Percentiles rank a stretch among this genome's conserved stretches.
phyloP scores from a whole-genome alignment of 2,888 invertebrate genomes.

The Rhimphoctona megacephalus region DNA sequence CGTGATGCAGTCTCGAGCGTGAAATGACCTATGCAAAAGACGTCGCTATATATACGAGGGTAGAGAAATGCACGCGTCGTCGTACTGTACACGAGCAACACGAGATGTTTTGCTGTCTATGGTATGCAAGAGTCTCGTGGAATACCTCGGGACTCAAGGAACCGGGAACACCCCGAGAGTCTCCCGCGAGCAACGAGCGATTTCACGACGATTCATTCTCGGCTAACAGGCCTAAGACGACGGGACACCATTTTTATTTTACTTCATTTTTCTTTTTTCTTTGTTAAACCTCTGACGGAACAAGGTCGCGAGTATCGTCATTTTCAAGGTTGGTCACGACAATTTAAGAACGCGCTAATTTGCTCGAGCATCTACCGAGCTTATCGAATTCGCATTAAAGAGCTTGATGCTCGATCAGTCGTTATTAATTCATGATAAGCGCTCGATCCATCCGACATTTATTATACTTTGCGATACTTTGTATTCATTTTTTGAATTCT shows the following conservation, averaged over 20 bases:
- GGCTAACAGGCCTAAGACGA: constrained; percentile 49
- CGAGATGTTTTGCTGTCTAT: constrained; percentile 59
- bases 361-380: neutral
- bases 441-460: neutral
- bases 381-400: neutral
- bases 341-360: neutral
- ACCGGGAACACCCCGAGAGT: constrained; percentile 40
- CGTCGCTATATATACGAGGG: neutral
- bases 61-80: constrained; percentile 42
- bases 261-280: neutral
- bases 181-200: constrained; percentile 31
- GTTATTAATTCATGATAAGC: neutral
- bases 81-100: constrained; percentile 9
- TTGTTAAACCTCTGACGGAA: constrained; percentile 19
- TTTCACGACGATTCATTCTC: constrained; percentile 65
- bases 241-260: constrained; percentile 17
- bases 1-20: constrained; percentile 64
- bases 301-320: constrained; percentile 26
- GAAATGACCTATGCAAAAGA: constrained; percentile 66
- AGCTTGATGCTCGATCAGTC: neutral
- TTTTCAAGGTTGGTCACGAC: constrained; percentile 32
- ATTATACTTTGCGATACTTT: neutral
- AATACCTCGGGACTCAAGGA: constrained; percentile 48
- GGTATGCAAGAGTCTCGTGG: constrained; percentile 60
- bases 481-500: neutral